Evolutionary conservation across 1,140 invertebrate species (phyloP).

Genomic region (Hycleus cichorii): DNA sequence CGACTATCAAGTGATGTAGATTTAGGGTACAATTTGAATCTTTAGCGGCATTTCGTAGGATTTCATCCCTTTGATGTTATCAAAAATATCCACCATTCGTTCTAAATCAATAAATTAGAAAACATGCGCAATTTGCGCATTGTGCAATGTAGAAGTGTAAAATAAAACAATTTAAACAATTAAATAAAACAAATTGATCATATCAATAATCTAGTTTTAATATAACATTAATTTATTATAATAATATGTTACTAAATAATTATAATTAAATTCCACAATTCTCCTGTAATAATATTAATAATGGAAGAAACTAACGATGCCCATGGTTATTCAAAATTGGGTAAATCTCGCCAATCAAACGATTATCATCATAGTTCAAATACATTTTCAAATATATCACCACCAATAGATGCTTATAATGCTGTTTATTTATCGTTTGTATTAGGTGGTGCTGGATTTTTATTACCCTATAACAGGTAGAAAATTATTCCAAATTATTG

Average conservation of each 20-base stretch:
- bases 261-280: background rate
- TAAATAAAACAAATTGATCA: background rate
- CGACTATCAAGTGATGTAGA: background rate
- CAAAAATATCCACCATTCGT: too few species aligned
- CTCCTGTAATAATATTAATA: background rate
- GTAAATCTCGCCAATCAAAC: conserved; percentile 47
- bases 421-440: conserved; percentile 73
- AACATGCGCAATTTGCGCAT: conserved; percentile 7
- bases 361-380: conserved; percentile 42
- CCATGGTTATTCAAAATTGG: conserved; percentile 41
- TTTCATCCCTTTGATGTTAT: too few species aligned
- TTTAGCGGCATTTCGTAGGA: too few species aligned
- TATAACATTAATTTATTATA: too few species aligned
- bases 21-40: too few species aligned
- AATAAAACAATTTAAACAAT: conserved; percentile 5
- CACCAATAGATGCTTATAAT: conserved; percentile 68
- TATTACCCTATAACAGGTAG: conserved; percentile 85
- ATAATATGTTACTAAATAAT: background rate
- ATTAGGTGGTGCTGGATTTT: conserved; percentile 80
- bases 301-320: conserved; percentile 29
- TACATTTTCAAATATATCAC: conserved; percentile 50
- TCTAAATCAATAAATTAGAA: conserved; percentile 9
- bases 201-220: too few species aligned
- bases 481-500: background rate
- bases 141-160: conserved; percentile 5